Percentiles rank a stretch among this genome's conserved stretches.
phyloP scores from a whole-genome alignment of 2,797 vertebrate genomes.

The Cirrhinus molitorella region DNA sequence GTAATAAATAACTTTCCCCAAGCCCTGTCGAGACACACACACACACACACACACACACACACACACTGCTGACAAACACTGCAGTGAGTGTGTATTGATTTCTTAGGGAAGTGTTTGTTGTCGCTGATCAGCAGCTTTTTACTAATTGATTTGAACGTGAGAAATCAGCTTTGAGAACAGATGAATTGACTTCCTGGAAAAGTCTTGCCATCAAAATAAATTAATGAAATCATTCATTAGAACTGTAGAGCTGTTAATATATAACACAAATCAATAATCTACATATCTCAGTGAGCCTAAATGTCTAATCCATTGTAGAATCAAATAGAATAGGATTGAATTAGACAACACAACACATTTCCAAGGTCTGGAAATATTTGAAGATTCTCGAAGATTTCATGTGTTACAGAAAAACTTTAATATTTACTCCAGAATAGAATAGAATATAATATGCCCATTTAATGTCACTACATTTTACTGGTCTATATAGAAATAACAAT shows the following conservation, averaged over 20 bases:
- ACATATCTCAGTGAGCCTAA: not conserved
- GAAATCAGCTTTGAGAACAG: slow-evolving; percentile 18
- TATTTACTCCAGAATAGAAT: not conserved
- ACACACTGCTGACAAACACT: not conserved
- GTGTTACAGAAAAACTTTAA: not conserved
- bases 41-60: not conserved
- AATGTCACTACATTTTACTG: no score
- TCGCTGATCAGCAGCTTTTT: slow-evolving; percentile 49
- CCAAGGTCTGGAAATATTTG: not conserved
- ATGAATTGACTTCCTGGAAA: slow-evolving; percentile 18
- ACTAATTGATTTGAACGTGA: slow-evolving; percentile 52
- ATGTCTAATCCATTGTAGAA: not conserved
- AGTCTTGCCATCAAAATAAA: not conserved
- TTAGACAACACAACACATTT: not conserved
- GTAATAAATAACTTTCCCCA: slow-evolving; percentile 49
- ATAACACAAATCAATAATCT: not conserved
- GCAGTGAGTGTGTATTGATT: slow-evolving; percentile 52
- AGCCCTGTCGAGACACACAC: not conserved
- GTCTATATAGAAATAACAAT: no score
- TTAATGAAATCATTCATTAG: not conserved
- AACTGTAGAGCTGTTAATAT: not conserved
- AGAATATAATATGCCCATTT: not conserved
- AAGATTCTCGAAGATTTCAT: not conserved
- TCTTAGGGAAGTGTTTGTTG: slow-evolving; percentile 28
- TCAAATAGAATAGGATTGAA: not conserved